Base-by-base conservation (phyloP, 2,888 invertebrate genomes). In the Epinotia nisella region DNA sequence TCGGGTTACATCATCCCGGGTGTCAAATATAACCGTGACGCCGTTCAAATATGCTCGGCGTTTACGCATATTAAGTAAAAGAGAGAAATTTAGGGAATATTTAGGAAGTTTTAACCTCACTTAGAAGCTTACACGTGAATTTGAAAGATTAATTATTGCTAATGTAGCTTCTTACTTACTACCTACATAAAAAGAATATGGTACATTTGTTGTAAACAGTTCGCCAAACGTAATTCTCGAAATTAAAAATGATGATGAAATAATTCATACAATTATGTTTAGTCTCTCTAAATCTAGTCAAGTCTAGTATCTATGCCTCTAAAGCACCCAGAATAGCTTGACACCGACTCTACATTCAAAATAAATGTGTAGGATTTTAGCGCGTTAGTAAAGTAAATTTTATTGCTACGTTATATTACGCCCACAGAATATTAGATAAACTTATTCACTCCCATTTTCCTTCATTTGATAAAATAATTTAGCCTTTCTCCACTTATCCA, bases 1-100 rank as follows among this genome's bases (percentile, higher is more conserved):
- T 71, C 55, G 55, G 21, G 24, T 71, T 55, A 65, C 59, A 17
- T 19, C 45, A 58, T 45, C 41, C 55, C 5, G 24, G 58, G 41
- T 45, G 58, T 15, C 45, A 41, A 21, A 58, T 45, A 15, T 19
- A 45, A 21, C 1, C 39, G 41, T 15, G 64, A 65, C 17, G 11
- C 53, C 53, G 53, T 4, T 24, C 53, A 56, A 66, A 56, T 66
- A 56, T 41, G 55, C 39, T 41, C 55, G 10, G 21, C 21, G 41
- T 17, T 53, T 55, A 55, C 35, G 19, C 53, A 49, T 66, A 41
- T 21, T 66, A 21, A 56, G 55, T 39, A 15, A 24, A 24, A 56
- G 21, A 41, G n/a, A 21, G 41, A 55, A 39, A 66, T 41, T 59
- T 17, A 29, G 49, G 29, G 49, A 49, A 62, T 49, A 17, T 62